phyloP scores from a whole-genome alignment of 2,888 invertebrate species.

The Eretmocerus hayati region DNA sequence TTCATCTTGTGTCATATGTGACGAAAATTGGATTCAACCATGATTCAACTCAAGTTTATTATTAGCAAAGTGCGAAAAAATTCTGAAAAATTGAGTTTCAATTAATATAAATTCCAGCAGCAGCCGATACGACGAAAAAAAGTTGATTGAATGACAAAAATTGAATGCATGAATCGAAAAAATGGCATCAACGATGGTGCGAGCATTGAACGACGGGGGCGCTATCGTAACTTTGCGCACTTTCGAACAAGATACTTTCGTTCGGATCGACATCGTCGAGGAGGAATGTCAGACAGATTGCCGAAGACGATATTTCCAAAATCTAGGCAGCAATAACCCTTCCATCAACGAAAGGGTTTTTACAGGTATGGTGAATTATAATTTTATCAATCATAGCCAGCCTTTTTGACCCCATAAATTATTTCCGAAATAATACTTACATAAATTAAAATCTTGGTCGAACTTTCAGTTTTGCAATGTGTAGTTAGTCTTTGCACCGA shows the following conservation, averaged over 20 bases:
- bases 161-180: too few species aligned
- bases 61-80: too few species aligned
- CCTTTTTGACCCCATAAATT: neutral
- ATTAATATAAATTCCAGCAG: too few species aligned
- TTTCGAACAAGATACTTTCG: constrained; percentile 21
- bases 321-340: neutral
- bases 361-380: constrained; percentile 10
- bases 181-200: constrained; percentile 26
- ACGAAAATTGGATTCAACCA: too few species aligned
- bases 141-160: neutral
- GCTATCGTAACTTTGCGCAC: constrained; percentile 24
- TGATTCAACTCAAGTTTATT: too few species aligned
- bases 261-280: constrained; percentile 24
- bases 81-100: too few species aligned
- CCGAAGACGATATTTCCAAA: constrained; percentile 6
- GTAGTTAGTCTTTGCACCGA: too few species aligned
- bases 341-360: too few species aligned
- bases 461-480: too few species aligned
- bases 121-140: neutral
- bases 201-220: constrained; percentile 24
- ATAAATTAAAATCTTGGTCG: too few species aligned
- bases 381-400: neutral
- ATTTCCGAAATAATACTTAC: too few species aligned
- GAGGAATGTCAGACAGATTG: constrained; percentile 9
- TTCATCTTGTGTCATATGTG: too few species aligned